Base-by-base conservation (phyloP, 2,888 invertebrate species). In the Phymatocera aterrima region DNA sequence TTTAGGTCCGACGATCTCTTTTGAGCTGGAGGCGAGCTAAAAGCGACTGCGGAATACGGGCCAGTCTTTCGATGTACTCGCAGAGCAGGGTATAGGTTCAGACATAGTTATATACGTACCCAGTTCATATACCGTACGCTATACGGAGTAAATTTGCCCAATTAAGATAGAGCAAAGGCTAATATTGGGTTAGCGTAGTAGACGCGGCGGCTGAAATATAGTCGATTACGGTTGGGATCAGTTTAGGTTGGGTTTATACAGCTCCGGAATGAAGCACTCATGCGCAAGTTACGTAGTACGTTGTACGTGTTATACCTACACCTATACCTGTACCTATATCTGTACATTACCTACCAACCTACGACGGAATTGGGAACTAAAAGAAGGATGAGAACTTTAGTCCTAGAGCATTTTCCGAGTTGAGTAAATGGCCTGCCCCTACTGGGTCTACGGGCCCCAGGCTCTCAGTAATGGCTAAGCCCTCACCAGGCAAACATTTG, bases 161-260 rank as follows among this genome's bases (percentile, higher is more conserved):
- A 68, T 68, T 68, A 68, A 46, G 68, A 68, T 68, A 68, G 24
- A 68, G 64, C 64, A 40, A 64, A 37, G 64, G 64, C 68, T 40
- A 24, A 28, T 68, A 68, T 68, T 68, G 64, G 64, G 18, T 21
- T 40, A 40, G 15, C 37, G 37, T 18, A 57, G 34, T 3, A 21
- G 34, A 40, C 37, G n/a, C n/a, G 21, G 21, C 10, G 37, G 37
- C 37, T 64, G 12, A 64, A 37, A 64, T 64, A 64, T 64, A 12
- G 37, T 64, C 21, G 64, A 64, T 64, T 6, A 34, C n/a, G n/a
- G n/a, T n/a, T n/a, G n/a, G n/a, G n/a, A n/a, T n/a, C n/a, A n/a
- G n/a, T n/a, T 34, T 21, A 21, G 40, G 10, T 64, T 15, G 15
- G 57, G 28, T 57, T 28, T 28, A 15, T 28, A 28, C 3, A 40